Evolutionary conservation across 2,797 vertebrate species (phyloP), one percentile per base, ranked within the genome.

Genomic region (Cirrhinus mrigala): DNA sequence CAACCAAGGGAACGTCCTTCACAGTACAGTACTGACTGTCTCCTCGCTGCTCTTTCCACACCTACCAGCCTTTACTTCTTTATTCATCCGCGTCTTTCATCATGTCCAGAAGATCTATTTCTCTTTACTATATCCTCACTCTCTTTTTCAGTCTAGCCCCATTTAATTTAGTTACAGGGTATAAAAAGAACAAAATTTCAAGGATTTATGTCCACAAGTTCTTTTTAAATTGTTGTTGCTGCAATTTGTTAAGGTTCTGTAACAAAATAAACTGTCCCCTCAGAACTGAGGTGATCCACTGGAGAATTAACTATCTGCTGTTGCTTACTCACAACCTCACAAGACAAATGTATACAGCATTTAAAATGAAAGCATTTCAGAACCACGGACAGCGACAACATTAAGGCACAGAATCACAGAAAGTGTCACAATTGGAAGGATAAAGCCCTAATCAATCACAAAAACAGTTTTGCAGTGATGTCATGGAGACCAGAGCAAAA

Each of bases 1-100:
- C 70, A 71, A 76, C 69, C 16, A 60, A 79, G 54, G 66, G 22
- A 87, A 50, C 5, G 56, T 85, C 86, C 79, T 86, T 89, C 27
- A 81, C 60, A 48, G 6, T 79, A 73, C 56, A 79, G 56, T 60
- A 76, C 52, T 29, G 27, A 62, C 27, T 6, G 16, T 60, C 71
- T 85, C 24, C 11, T 56, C 56, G 18, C 14, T 71, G 24, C 27
- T 74, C 74, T 64, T 48, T 69, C 27, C 33, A 18, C 9, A 56
- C 56, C 73, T 24, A 52, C 52, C 79, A 37, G 29, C 16, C 20
- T 77, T 83, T 84, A 82, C 50, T 78, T 29, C 37, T 50, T 60
- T 87, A 56, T 75, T 48, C 27, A 82, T 64, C 69, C 22, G 8
- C 29, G 44, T 20, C 60, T 83, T 85, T 85, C 56, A 81, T 89